Evolutionary conservation across 2,113 vertebrate genomes (phyloP).

Genomic region (Lepisosteus oculatus): DNA sequence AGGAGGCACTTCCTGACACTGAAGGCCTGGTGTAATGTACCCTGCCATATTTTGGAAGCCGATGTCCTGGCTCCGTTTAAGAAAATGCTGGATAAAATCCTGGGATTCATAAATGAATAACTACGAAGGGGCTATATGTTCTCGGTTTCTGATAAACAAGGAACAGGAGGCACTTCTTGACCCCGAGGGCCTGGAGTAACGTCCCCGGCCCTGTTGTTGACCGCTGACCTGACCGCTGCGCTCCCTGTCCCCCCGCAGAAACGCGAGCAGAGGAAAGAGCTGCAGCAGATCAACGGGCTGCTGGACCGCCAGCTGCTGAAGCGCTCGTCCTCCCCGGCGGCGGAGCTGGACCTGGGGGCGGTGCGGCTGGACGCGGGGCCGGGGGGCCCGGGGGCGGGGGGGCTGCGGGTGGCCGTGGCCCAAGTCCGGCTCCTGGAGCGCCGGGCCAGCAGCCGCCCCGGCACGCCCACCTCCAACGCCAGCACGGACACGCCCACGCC

Average conservation of each 20-base stretch:
- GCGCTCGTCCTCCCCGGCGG: constrained; percentile 79
- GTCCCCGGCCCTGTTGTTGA: no score
- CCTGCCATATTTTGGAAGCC: no score
- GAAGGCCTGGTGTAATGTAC: no score
- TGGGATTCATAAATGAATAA: no score
- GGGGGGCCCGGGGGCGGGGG: constrained; percentile 68
- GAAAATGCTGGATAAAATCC: no score
- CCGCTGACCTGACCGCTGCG: no score
- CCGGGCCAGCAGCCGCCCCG: constrained; percentile 83
- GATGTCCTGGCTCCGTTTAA: no score
- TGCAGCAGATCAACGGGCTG: constrained; percentile 87
- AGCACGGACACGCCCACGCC: constrained; percentile 85
- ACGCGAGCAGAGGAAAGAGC: constrained; percentile 90
- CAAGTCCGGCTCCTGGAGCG: constrained; percentile 90
- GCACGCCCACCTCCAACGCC: constrained; percentile 91
- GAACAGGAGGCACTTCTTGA: neutral
- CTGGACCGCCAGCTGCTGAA: constrained; percentile 78
- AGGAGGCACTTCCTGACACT: neutral
- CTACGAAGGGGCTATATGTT: no score
- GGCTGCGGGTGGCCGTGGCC: constrained; percentile 63
- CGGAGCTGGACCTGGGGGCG: constrained; percentile 76
- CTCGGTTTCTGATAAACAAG: neutral
- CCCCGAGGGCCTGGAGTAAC: no score
- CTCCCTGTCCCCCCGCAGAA: constrained; percentile 61
- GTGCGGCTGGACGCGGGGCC: constrained; percentile 75